Evolutionary conservation across 1,140 invertebrate species (phyloP).

Genomic region (Scaptomyza graminum): DNA sequence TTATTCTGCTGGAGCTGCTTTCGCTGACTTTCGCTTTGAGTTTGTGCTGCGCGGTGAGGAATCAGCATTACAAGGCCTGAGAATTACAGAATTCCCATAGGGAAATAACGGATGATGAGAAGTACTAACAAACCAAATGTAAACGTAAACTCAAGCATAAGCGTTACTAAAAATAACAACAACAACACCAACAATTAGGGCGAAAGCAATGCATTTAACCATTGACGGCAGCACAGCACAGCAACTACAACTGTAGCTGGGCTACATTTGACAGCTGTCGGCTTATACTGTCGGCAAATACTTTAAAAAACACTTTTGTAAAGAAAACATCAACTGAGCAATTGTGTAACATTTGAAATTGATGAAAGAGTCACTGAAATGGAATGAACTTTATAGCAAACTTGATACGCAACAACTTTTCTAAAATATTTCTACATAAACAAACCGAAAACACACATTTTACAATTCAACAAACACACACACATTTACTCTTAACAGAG

Average conservation of each 20-base stretch:
- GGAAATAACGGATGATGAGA: constrained; percentile 83
- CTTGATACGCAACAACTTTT: constrained; percentile 57
- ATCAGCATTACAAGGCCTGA: constrained; percentile 89
- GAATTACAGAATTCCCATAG: constrained; percentile 83
- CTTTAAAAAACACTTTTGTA: constrained; percentile 58
- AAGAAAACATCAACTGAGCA: constrained; percentile 43
- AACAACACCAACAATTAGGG: constrained; percentile 45
- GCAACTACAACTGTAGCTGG: constrained; percentile 10
- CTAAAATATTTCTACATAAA: constrained; percentile 64
- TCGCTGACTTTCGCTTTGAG: constrained; percentile 91
- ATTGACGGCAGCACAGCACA: constrained; percentile 23
- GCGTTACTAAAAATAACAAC: constrained; percentile 56
- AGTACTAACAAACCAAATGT: constrained; percentile 82
- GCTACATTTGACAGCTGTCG: constrained; percentile 36
- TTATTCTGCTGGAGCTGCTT: constrained; percentile 89
- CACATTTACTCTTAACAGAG: constrained; percentile 29
- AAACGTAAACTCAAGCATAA: constrained; percentile 65
- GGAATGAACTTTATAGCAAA: constrained; percentile 59
- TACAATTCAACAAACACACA: constrained; percentile 29
- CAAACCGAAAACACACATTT: constrained; percentile 43
- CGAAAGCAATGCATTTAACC: constrained; percentile 50
- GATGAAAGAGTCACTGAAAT: constrained; percentile 24
- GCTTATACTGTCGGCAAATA: constrained; percentile 40
- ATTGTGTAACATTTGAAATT: constrained; percentile 54
- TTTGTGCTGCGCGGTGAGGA: constrained; percentile 90